Evolutionary conservation across 2,797 vertebrate genomes (phyloP), one percentile per base, ranked within the genome.

Genomic region (Aphelocoma californica): DNA sequence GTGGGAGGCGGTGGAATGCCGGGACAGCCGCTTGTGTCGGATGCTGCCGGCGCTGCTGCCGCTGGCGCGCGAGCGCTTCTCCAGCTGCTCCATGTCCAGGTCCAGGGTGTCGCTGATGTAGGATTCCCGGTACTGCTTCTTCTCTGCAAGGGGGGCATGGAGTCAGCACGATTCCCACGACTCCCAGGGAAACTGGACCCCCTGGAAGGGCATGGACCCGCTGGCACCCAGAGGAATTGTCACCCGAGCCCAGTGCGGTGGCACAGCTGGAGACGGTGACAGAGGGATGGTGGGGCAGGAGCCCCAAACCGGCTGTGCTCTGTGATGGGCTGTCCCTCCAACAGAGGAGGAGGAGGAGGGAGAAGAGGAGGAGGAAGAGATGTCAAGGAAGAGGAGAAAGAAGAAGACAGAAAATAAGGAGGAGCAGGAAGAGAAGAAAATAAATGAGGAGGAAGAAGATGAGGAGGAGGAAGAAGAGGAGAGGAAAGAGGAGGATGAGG

Each of bases 31-130:
- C 57, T 98, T 99, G 93, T 98, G 99, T 38, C 98, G 98, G 58
- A 96, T 17, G 92, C 99, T 99, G 77, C 99, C 99, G 0, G 98
- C 98, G 8, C 99, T 99, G 98, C 99, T 99, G 92, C 99, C 99
- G 2, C 99, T 99, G 96, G 99, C 99, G n/a, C 98, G 98, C 0
- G 99, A 99, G 8, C 99, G 98, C 90, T 99, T 99, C 95, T 99
- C 99, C 97, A 99, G 97, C 60, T 99, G 99, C 34, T 99, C 99
- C 98, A 99, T 99, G 97, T 99, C 99, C 54, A 99, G 98, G 57
- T 99, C 99, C 29, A 99, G 98, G n/a, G 98, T 99, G 69, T 99
- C 99, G 2, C 99, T 99, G 98, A 99, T 99, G 97, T 99, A 99
- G 0, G 99, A 99, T 94, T 99, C 99, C 3, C 99, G 97, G 97